These are phyloP conservation scores for Leucoraja erinaceus DNA, from an alignment of 2,113 vertebrate genomes.

Conservation along the genomic window DNA sequence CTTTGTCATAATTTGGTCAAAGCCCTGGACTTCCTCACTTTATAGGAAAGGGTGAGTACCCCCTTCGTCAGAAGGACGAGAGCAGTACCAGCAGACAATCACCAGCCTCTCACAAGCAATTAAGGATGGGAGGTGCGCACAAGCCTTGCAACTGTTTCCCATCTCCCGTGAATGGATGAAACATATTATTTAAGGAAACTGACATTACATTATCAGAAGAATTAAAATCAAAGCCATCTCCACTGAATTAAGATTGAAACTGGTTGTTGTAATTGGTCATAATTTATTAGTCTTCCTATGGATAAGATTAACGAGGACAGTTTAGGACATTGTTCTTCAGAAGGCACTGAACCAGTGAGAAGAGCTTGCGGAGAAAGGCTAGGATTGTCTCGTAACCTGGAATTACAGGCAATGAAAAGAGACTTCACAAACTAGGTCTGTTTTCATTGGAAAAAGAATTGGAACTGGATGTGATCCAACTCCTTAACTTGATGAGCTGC, in stretches of 20 bases:
- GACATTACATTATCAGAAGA: background rate
- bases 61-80: too few relatives aligned
- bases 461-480: background rate
- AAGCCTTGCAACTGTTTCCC: too few relatives aligned
- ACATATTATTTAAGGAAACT: too few relatives aligned
- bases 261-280: background rate
- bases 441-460: conserved; percentile 27
- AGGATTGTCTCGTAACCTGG: too few relatives aligned
- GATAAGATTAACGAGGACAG: background rate
- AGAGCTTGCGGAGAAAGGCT: background rate
- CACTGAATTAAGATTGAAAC: background rate
- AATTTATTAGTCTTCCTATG: background rate
- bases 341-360: too few relatives aligned
- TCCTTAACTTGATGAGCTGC: conserved; percentile 16
- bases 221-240: background rate
- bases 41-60: too few relatives aligned
- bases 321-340: background rate
- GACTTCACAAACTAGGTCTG: background rate
- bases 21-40: too few relatives aligned
- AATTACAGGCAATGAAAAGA: background rate
- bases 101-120: too few relatives aligned
- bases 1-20: too few relatives aligned
- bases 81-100: too few relatives aligned
- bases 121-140: too few relatives aligned
- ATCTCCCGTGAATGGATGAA: too few relatives aligned